These are phyloP conservation scores for Spermophilus dauricus DNA, from an alignment of 2,113 vertebrate genomes.

Conservation along the genomic window DNA sequence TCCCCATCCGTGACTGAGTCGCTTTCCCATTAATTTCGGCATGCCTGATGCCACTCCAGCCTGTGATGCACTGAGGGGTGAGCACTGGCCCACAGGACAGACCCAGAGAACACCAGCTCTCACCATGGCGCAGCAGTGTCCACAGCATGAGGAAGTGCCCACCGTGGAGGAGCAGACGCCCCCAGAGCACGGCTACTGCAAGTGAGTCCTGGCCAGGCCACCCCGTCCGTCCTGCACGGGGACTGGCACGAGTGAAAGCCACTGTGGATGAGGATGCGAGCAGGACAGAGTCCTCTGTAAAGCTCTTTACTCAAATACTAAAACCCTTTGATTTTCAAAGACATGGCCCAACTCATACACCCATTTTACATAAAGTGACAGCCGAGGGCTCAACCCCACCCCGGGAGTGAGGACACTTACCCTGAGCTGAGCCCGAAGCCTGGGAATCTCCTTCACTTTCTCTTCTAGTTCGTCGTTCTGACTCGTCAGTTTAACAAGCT, in stretches of 20 bases:
- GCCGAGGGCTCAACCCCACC: background rate
- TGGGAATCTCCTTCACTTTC: conserved; percentile 95
- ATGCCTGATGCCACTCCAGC: too few relatives aligned
- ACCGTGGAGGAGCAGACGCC: too few relatives aligned
- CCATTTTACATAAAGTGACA: conserved; percentile 18
- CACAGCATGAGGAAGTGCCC: background rate
- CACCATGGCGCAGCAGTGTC: background rate
- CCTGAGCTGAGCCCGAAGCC: conserved; percentile 93
- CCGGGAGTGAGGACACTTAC: conserved; percentile 82
- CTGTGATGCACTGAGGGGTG: background rate
- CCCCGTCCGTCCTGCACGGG: background rate
- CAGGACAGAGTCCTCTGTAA: conserved; percentile 12
- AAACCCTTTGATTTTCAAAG: background rate
- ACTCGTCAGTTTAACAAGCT: conserved; percentile 97
- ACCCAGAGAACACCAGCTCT: conserved; percentile 15
- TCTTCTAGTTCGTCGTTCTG: conserved; percentile 98
- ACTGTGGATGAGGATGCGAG: background rate
- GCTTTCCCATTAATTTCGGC: background rate
- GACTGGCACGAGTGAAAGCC: conserved; percentile 40
- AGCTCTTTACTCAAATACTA: conserved; percentile 45
- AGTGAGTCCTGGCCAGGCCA: background rate
- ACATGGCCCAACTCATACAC: background rate
- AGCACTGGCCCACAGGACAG: background rate
- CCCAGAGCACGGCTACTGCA: background rate
- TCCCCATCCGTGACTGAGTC: background rate